Evolutionary conservation across 2,888 invertebrate genomes (phyloP), one percentile per base, ranked within the genome.

Genomic region (Megamerina dolium): DNA sequence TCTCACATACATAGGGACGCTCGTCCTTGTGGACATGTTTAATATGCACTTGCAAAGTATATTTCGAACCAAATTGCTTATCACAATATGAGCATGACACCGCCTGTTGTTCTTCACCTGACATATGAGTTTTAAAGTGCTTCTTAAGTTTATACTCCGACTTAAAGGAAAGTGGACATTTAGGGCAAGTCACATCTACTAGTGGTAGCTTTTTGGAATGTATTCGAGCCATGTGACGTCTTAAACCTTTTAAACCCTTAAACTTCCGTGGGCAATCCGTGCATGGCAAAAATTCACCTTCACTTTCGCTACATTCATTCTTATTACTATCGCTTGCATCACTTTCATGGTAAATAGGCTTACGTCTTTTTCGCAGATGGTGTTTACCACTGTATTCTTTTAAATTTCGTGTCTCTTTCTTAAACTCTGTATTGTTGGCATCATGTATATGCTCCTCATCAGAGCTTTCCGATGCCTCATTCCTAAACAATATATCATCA

Each of bases 201-300:
- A 48, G 36, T 9, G 45, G 45, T 0, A 37, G 31, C 6, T 30
- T n/a, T n/a, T n/a, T n/a, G n/a, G n/a, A n/a, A n/a, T n/a, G n/a
- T n/a, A 51, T n/a, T n/a, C n/a, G n/a, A n/a, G n/a, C n/a, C n/a
- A n/a, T n/a, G n/a, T n/a, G 60, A 14, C 49, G 40, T 3, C 53
- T 48, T 12, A 48, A 51, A 21, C 48, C 37, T 10, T 46, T 40
- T 1, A 36, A 19, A 21, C 46, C 40, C 19, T 48, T 48, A 34
- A 50, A 50, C n/a, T n/a, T n/a, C n/a, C n/a, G n/a, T n/a, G n/a
- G n/a, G n/a, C n/a, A n/a, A n/a, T n/a, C n/a, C n/a, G n/a, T n/a
- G n/a, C n/a, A n/a, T n/a, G n/a, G n/a, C n/a, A n/a, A n/a, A n/a
- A n/a, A 14, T 3, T 43, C 17, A 1, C 19, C 16, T 8, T 4